A percentile compares a stretch with the other conserved stretches of the same genome.
Conservation (phyloP, 2,888 invertebrate species). For the Cosmia pyralina region DNA sequence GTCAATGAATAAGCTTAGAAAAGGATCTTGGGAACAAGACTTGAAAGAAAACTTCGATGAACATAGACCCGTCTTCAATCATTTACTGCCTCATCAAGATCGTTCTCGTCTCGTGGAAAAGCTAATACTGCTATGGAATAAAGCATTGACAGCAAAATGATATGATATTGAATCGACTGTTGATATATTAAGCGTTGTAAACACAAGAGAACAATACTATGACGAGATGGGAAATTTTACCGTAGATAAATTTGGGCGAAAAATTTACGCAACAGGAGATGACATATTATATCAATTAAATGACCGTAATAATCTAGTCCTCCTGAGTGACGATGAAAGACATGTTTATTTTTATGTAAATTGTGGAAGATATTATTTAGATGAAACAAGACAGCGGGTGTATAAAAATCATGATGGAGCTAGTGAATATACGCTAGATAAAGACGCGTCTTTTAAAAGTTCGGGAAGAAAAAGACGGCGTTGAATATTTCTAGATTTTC, state of each 20-base stretch:
- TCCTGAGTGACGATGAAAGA: constrained; percentile 64
- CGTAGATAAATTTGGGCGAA: constrained; percentile 70
- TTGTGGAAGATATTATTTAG: constrained; percentile 71
- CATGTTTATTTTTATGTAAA: constrained; percentile 72
- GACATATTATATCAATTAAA: constrained; percentile 67
- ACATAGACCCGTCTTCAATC: constrained; percentile 67
- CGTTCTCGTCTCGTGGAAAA: constrained; percentile 69
- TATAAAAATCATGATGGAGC: constrained; percentile 66
- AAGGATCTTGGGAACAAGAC: constrained; percentile 20
- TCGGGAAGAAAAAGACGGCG: constrained; percentile 61
- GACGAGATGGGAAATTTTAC: constrained; percentile 67
- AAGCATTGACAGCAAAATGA: constrained; percentile 47
- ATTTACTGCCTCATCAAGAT: constrained; percentile 66
- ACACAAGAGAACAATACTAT: constrained; percentile 65
- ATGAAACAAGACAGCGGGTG: constrained; percentile 54
- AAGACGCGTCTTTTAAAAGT: constrained; percentile 63
- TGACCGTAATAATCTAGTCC: constrained; percentile 64
- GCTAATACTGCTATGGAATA: constrained; percentile 67
- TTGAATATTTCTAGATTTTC: constrained; percentile 67
- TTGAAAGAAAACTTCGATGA: constrained; percentile 5
- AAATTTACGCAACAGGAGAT: constrained; percentile 64
- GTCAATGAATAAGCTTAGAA: constrained; percentile 59
- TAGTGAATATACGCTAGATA: constrained; percentile 67
- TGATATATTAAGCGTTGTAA: constrained; percentile 68
- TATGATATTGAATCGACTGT: constrained; percentile 64